Conservation (phyloP, 2,797 vertebrate genomes). For the Cossypha heuglini region DNA sequence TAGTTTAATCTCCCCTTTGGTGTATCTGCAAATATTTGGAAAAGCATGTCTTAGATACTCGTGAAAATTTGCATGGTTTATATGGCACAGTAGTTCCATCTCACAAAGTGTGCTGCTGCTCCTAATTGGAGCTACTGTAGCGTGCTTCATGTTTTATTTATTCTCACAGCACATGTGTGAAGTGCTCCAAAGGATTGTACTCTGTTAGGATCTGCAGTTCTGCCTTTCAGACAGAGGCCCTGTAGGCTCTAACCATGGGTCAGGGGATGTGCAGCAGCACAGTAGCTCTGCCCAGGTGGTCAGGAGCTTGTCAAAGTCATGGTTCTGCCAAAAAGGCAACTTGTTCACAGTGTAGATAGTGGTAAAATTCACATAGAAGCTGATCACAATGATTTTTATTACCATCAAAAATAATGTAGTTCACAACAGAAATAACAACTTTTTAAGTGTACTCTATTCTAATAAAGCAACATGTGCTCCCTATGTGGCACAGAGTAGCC, state of each 20-base stretch:
- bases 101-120: background rate
- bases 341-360: background rate
- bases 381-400: background rate
- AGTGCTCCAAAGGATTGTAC: background rate
- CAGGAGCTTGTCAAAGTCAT: background rate
- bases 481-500: background rate
- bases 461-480: background rate
- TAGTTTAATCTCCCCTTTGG: background rate
- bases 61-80: background rate
- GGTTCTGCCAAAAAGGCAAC: background rate
- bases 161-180: background rate
- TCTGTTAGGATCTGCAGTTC: background rate
- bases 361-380: background rate
- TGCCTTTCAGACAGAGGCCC: background rate
- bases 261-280: background rate
- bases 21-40: constrained; percentile 10
- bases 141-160: constrained; percentile 34
- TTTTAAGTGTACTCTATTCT: background rate
- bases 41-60: background rate
- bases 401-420: background rate
- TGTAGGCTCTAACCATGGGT: fast-evolving
- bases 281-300: background rate
- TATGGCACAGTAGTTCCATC: background rate
- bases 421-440: background rate
- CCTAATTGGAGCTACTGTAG: background rate